Percentiles rank a stretch among this genome's conserved stretches.
Evolutionary conservation across 2,113 vertebrate species (phyloP).

Genomic region (Rattus rattus): DNA sequence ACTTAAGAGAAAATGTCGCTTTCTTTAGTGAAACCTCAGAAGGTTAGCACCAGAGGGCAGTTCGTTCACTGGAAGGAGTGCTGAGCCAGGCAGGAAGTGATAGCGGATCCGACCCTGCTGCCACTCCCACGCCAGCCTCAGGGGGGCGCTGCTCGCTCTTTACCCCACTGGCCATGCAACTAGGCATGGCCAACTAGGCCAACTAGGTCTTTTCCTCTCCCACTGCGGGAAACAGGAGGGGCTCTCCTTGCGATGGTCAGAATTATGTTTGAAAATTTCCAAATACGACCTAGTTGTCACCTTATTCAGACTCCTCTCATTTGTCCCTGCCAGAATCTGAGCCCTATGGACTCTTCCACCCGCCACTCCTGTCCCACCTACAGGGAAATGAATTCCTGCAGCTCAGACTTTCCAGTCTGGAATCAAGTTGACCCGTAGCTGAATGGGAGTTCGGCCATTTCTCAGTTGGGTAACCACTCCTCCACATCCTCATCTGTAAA

Average conservation of each 20-base stretch:
- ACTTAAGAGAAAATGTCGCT: conserved; percentile 52
- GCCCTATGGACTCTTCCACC: neutral
- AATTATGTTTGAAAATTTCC: neutral
- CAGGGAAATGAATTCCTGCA: neutral
- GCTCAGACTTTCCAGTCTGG: neutral
- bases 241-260: neutral
- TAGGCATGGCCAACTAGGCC: too few species aligned
- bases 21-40: conserved; percentile 32
- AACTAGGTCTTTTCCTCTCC: neutral
- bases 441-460: neutral
- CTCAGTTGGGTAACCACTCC: neutral
- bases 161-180: neutral
- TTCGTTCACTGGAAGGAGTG: neutral
- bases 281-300: neutral
- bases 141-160: neutral
- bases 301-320: neutral
- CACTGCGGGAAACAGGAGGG: neutral
- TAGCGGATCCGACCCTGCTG: neutral
- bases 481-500: neutral
- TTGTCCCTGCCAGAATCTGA: neutral
- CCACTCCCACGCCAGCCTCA: neutral
- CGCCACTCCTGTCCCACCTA: fast-evolving
- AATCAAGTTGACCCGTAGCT: neutral
- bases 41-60: neutral
- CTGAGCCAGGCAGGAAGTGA: neutral